Base-by-base conservation (phyloP, 1,140 invertebrate genomes). In the Apocrypta bakeri region DNA sequence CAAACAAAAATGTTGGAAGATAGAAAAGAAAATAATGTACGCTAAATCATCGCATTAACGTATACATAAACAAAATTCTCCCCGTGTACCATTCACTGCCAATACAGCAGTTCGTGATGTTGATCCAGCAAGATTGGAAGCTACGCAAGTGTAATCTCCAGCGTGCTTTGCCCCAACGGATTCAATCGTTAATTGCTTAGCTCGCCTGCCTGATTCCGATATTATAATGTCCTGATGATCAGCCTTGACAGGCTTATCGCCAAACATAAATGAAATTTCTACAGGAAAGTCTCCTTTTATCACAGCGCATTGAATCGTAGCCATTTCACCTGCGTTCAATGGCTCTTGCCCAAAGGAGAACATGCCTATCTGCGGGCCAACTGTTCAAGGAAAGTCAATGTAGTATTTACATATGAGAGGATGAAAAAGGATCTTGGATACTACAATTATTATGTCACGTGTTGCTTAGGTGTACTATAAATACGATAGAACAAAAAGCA, bases 241-340 rank as follows among this genome's bases (percentile, higher is more conserved):
- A 25, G 33, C 9, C 29, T 89, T 89, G n/a, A 94, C 89, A n/a
- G 92, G 86, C 80, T 92, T 91, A 83, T 91, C 92, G 85, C 95
- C 94, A 82, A 94, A 91, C 66, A 91, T 90, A 95, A 96, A 96
- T 11, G 92, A 93, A 42, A 97, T 95, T 84, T 93, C 93, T 37
- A 97, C 92, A 0, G 96, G 96, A 76, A 93, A 92, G 86, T 96
- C 95, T 9, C 96, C 96, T 87, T 95, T 95, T 78, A 94, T 93
- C 66, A 96, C 94, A 79, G 94, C 94, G 89, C 95, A 96, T 81
- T 93, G 93, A 86, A 93, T 91, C 63, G 93, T 93, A 42, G 93
- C 93, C 79, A 94, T 93, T 85, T 96, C 95, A 48, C 95, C 95
- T 79, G 94, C 93, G 88, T 95, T 95, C 25, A 95, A 92, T 42